Percentiles rank a stretch among this genome's conserved stretches.
Conservation (phyloP, 2,113 vertebrate species). For the Silurus glanis region DNA sequence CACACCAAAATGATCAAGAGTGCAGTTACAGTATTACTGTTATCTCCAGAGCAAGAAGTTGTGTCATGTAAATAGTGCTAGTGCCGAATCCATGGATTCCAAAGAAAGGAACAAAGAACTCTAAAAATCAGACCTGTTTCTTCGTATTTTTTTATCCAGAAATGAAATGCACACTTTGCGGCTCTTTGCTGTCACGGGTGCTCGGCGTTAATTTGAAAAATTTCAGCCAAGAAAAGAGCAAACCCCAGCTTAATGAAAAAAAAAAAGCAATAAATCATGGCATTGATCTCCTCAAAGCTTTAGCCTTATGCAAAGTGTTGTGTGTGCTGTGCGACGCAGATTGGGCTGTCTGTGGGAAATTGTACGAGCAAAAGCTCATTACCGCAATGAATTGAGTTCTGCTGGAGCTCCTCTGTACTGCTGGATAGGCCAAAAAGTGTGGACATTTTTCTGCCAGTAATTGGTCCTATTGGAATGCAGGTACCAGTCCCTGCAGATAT, state of each 20-base stretch:
- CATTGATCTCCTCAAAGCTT: conserved; percentile 69
- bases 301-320: conserved; percentile 65
- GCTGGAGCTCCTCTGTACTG: conserved; percentile 74
- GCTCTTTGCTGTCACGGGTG: conserved; percentile 56
- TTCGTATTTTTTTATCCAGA: background rate
- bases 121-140: conserved; percentile 1
- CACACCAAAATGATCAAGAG: conserved; percentile 1
- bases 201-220: conserved; percentile 66
- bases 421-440: conserved; percentile 64
- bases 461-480: conserved; percentile 69
- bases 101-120: background rate
- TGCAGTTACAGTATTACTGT: conserved; percentile 23
- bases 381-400: conserved; percentile 77
- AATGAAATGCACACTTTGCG: conserved; percentile 4
- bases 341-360: conserved; percentile 76
- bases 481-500: conserved; percentile 55
- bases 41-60: conserved; percentile 14
- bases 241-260: conserved; percentile 72
- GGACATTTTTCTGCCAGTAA: conserved; percentile 71
- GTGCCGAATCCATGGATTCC: background rate
- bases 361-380: conserved; percentile 76
- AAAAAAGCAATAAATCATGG: conserved; percentile 71
- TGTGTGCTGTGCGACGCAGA: conserved; percentile 69
- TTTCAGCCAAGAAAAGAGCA: conserved; percentile 61
- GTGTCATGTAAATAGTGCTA: conserved; percentile 7